Conservation (phyloP, 2,797 vertebrate species). For the Thripadectes ignobilis region DNA sequence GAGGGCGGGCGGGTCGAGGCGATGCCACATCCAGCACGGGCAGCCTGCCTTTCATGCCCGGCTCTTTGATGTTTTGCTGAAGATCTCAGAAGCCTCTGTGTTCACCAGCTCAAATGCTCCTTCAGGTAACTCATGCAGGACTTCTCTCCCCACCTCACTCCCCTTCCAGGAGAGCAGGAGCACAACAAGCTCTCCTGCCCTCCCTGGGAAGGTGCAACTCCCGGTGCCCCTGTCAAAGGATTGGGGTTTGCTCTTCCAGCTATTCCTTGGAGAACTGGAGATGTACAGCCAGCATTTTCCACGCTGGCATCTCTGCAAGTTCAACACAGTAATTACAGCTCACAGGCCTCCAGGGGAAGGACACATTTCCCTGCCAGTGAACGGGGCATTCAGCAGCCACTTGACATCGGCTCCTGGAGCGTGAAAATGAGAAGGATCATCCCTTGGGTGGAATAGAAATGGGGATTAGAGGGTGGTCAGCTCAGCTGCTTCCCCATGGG, state of each 20-base stretch:
- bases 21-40: neutral
- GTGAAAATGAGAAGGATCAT: neutral
- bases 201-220: neutral
- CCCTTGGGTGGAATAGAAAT: neutral
- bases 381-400: neutral
- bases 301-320: neutral
- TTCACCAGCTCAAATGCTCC: neutral
- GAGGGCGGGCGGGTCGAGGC: neutral
- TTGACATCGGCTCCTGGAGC: neutral
- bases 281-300: neutral
- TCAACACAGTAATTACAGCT: neutral
- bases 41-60: neutral
- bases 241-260: neutral
- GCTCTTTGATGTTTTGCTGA: neutral
- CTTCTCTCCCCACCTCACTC: neutral
- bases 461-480: neutral
- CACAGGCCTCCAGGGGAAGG: neutral
- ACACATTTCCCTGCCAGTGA: neutral
- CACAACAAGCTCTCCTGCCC: fast-evolving
- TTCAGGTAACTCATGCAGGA: neutral
- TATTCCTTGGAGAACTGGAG: neutral
- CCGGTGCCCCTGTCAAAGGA: neutral
- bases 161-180: fast-evolving
- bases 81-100: neutral
- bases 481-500: neutral